phyloP scores from a whole-genome alignment of 2,888 invertebrate genomes.

The Clistopyga incitator region DNA sequence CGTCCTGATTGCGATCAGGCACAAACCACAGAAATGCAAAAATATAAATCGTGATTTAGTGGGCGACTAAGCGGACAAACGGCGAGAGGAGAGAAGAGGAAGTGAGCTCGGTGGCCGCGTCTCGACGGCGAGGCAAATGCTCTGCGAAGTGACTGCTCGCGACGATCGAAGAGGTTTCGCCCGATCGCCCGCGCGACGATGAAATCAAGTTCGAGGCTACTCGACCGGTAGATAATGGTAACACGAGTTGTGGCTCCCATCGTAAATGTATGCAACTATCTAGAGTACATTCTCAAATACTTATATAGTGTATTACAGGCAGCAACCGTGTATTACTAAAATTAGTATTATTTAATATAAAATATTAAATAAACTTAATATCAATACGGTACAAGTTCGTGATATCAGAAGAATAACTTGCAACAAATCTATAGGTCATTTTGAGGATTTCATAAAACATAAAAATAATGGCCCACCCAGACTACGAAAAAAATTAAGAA shows the following conservation, averaged over 20 bases:
- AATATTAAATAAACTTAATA: no score
- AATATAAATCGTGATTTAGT: slow-evolving; percentile 66
- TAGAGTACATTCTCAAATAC: slow-evolving; percentile 11
- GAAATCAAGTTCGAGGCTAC: slow-evolving; percentile 79
- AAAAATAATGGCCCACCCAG: no score
- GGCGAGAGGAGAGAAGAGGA: slow-evolving; percentile 15
- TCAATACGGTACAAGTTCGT: no score
- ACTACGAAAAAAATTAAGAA: no score
- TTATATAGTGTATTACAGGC: neutral
- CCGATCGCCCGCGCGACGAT: slow-evolving; percentile 54
- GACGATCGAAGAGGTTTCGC: slow-evolving; percentile 39
- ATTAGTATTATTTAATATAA: no score
- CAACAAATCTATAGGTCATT: no score
- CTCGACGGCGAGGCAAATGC: slow-evolving; percentile 46
- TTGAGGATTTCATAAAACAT: no score
- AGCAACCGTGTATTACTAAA: no score
- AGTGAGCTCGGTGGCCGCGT: slow-evolving; percentile 38
- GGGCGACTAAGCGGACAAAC: slow-evolving; percentile 44
- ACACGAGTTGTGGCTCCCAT: slow-evolving; percentile 70
- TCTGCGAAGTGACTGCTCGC: slow-evolving; percentile 43
- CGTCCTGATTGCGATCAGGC: slow-evolving; percentile 63
- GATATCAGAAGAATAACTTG: no score
- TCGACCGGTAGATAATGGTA: slow-evolving; percentile 72
- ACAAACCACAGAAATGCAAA: slow-evolving; percentile 50
- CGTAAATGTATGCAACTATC: slow-evolving; percentile 17